Evolutionary conservation across 2,113 vertebrate species (phyloP), one percentile per base, ranked within the genome.

Genomic region (Sarotherodon lohbergeri): DNA sequence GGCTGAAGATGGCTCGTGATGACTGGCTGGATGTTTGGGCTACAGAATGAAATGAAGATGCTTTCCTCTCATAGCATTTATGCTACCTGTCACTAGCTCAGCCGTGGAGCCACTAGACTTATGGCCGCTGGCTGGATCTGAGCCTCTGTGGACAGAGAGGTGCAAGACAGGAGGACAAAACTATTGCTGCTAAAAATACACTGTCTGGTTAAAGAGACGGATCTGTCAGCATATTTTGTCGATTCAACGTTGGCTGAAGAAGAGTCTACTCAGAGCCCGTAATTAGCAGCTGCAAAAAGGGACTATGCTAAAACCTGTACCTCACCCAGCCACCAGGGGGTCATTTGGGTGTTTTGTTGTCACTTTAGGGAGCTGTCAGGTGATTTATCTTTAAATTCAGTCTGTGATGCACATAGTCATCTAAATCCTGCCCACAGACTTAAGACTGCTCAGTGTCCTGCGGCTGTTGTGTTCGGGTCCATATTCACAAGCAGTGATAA

Each of bases 201-300:
- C 1, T 3, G 19, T 73, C 3, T 73, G 68, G 39, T 73, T 73
- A 73, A 27, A 73, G 68, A 73, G 36, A 73, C 4, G 13, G 7
- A 22, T 6, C 39, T 46, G 68, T 73, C 12, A 22, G 68, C 66
- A 4, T 43, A n/a, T 5, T 1, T 46, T 71, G n/a, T 43, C 0
- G 5, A 71, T 0, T 43, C 39, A 0, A 3, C 13, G 5, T 17
- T 1, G 1, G n/a, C 3, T 27, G 19, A 71, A 68, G 63, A 13
- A 39, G 34, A 41, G 12, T 16, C 66, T 43, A 24, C 63, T 22
- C 36, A 1, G n/a, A 71, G 34, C n/a, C 63, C 7, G 11, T 71
- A 71, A 71, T 71, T 71, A 71, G 36, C 36, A 71, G 36, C 66
- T 43, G 61, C 61, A 66, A n/a, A 66, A 39, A 36, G 32, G 2